Percentiles rank a stretch among this genome's conserved stretches.
Conservation (phyloP, 2,797 vertebrate species). For the Crotalus adamanteus region DNA sequence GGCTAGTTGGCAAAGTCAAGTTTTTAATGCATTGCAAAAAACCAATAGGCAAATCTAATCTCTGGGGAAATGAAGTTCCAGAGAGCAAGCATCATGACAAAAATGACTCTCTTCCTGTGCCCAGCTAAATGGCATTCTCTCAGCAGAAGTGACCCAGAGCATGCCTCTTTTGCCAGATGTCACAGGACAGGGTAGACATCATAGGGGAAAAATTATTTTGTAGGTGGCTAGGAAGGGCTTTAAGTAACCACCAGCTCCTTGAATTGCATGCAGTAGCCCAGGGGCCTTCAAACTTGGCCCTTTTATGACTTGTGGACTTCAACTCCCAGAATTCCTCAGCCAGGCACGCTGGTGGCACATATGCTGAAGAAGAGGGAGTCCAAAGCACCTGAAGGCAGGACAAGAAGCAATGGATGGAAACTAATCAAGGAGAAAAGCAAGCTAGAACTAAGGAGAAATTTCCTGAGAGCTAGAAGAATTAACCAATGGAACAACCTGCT, state of each 20-base stretch:
- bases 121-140: background rate
- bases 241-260: background rate
- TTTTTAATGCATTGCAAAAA: background rate
- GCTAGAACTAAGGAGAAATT: background rate
- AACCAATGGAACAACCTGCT: background rate
- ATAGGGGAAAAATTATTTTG: background rate
- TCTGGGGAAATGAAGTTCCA: background rate
- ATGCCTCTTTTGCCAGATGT: background rate
- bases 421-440: background rate
- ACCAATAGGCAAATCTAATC: background rate
- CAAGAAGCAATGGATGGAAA: background rate
- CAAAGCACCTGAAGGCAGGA: background rate
- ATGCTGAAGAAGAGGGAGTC: background rate
- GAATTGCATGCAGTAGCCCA: background rate
- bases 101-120: background rate
- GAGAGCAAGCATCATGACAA: background rate
- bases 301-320: too few relatives aligned
- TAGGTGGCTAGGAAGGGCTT: background rate
- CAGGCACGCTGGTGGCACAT: background rate
- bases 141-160: background rate
- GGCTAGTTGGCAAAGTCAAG: background rate
- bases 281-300: too few relatives aligned
- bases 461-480: background rate
- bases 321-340: too few relatives aligned
- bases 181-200: background rate